Evolutionary conservation across 2,113 vertebrate genomes (phyloP).

Genomic region (Cyrtonyx montezumae): DNA sequence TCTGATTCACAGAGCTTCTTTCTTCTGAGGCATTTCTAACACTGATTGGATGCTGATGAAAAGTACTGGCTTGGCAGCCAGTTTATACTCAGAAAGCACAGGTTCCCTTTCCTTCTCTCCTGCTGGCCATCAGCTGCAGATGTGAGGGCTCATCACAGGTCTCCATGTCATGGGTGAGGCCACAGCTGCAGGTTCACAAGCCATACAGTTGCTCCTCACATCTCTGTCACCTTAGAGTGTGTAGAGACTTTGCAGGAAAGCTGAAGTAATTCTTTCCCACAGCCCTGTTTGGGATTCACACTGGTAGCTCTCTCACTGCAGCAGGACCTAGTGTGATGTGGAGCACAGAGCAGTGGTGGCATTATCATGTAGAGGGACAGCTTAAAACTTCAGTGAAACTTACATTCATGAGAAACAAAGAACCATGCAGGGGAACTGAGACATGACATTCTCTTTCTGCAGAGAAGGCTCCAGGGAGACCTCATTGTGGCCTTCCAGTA

Average conservation of each 20-base stretch:
- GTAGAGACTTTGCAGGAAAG: not conserved
- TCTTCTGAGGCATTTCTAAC: slow-evolving; percentile 40
- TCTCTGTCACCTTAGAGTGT: accelerated
- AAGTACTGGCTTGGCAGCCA: slow-evolving; percentile 2
- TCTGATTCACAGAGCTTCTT: slow-evolving; percentile 28
- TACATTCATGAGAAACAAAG: not conserved
- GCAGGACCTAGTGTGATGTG: not conserved
- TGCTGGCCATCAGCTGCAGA: accelerated
- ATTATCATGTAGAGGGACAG: not conserved
- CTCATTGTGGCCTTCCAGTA: no score
- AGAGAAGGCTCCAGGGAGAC: no score
- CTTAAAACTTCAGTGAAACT: not conserved
- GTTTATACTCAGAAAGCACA: not conserved
- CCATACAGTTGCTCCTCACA: not conserved
- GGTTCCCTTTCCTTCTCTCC: not conserved
- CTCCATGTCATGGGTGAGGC: not conserved
- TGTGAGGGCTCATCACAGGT: not conserved
- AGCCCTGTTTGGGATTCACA: not conserved
- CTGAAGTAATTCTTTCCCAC: not conserved
- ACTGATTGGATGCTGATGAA: slow-evolving; percentile 32
- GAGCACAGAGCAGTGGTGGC: not conserved
- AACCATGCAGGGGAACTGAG: not conserved
- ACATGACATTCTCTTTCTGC: not conserved
- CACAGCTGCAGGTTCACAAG: not conserved
- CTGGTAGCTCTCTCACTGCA: not conserved